These are phyloP conservation scores for Aplysina aerophoba DNA, from an alignment of 37 sponge, comb jelly and placozoan species.

Conservation along the genomic window DNA sequence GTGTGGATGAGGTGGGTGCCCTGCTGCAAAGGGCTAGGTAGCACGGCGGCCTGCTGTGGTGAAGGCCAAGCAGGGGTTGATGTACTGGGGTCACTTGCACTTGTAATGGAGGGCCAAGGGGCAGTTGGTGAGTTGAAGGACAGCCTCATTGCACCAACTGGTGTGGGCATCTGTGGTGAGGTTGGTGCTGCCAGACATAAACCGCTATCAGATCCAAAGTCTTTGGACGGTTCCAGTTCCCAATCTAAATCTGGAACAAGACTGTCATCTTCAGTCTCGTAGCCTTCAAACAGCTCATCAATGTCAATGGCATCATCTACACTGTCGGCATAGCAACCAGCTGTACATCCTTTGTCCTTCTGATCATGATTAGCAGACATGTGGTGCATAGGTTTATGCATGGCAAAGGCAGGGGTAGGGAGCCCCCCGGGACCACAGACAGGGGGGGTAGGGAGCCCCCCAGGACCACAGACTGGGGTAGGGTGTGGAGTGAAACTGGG, in stretches of 20 bases:
- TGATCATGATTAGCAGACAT: neutral
- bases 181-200: neutral
- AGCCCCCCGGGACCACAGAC: neutral
- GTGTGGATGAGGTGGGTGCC: no score
- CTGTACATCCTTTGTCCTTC: neutral
- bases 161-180: neutral
- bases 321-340: neutral
- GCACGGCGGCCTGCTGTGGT: no score
- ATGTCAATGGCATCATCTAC: neutral
- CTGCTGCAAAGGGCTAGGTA: no score
- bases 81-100: no score
- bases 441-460: no score
- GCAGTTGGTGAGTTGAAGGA: no score
- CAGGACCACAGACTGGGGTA: no score
- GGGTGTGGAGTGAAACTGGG: no score
- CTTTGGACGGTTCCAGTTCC: neutral
- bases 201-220: neutral
- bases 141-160: no score
- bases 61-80: no score
- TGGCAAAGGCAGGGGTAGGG: neutral
- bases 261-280: neutral
- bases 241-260: neutral
- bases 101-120: no score
- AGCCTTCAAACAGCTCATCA: constrained; percentile 11
- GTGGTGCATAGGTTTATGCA: neutral